phyloP scores from a whole-genome alignment of 2,888 invertebrate species.

The Spilosoma lubricipeda region DNA sequence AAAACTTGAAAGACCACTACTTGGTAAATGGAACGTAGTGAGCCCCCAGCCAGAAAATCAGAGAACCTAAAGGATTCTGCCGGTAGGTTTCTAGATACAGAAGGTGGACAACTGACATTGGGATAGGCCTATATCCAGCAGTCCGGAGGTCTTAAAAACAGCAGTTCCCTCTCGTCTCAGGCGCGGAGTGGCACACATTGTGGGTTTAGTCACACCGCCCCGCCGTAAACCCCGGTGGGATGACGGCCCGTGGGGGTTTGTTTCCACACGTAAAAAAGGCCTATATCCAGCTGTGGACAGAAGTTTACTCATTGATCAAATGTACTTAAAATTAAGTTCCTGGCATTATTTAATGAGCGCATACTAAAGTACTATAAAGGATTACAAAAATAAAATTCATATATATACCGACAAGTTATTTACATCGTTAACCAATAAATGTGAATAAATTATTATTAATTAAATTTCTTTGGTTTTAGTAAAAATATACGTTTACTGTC shows the following conservation, averaged over 20 bases:
- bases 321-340: background rate
- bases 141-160: no score
- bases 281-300: background rate
- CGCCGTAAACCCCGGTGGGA: no score
- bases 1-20: background rate
- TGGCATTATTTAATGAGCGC: background rate
- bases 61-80: background rate
- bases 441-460: slow-evolving; percentile 6
- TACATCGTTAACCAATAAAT: background rate
- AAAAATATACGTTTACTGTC: slow-evolving; percentile 25
- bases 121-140: background rate
- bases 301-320: background rate
- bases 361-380: background rate
- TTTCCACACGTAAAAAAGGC: no score
- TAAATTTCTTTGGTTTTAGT: slow-evolving; percentile 41
- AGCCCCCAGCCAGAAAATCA: background rate
- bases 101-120: background rate
- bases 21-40: background rate
- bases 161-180: no score
- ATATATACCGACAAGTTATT: background rate
- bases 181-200: no score
- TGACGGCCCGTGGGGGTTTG: no score
- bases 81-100: background rate
- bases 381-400: slow-evolving; percentile 1
- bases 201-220: no score